A percentile compares a stretch with the other conserved stretches of the same genome.
phyloP scores from a whole-genome alignment of 2,113 vertebrate genomes.

The Pheucticus melanocephalus region DNA sequence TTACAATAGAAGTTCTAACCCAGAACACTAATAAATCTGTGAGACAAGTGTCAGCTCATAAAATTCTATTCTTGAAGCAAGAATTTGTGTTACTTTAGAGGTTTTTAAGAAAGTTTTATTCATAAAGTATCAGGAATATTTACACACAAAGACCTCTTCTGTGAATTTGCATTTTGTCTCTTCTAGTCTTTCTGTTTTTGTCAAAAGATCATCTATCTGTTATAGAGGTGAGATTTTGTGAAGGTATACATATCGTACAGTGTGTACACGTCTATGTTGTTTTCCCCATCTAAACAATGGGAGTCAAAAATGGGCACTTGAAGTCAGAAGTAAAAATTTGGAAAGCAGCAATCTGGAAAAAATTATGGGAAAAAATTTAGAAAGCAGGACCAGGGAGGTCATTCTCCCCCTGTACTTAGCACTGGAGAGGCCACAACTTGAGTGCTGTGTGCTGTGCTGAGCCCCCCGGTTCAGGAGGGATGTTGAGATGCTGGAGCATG shows the following conservation, averaged over 20 bases:
- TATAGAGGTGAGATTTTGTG: neutral
- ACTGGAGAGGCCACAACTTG: rapidly evolving
- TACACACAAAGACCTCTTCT: neutral
- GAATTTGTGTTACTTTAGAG: neutral
- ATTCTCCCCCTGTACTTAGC: rapidly evolving
- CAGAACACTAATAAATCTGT: neutral
- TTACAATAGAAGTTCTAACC: neutral
- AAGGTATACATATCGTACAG: neutral
- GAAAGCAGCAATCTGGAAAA: neutral
- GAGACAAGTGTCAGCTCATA: neutral
- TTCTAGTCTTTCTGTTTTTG: neutral
- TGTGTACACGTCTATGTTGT: too few relatives aligned
- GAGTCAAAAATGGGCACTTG: neutral
- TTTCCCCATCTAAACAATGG: rapidly evolving
- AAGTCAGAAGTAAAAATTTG: neutral
- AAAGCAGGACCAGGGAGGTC: neutral
- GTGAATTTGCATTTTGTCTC: neutral
- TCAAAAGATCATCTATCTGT: neutral
- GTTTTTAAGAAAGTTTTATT: neutral
- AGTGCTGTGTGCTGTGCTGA: neutral
- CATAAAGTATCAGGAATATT: neutral
- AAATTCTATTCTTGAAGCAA: neutral
- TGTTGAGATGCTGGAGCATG: rapidly evolving
- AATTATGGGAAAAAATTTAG: neutral
- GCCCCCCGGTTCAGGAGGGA: rapidly evolving